Evolutionary conservation across 1,140 invertebrate species (phyloP).

Genomic region (Apolygus lucorum): DNA sequence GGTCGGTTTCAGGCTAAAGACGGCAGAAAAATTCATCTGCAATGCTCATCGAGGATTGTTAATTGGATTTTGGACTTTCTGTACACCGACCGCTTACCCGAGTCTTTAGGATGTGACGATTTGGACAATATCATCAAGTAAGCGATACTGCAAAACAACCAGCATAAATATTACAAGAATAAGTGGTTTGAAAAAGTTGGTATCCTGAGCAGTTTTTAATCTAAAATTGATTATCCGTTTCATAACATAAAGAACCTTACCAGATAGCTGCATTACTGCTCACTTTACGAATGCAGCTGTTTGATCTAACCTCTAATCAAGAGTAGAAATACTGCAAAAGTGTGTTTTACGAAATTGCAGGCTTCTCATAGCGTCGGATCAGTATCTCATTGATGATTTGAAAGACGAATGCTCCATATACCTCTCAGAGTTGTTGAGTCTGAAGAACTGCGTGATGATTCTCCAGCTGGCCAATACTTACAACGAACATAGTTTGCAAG

Average conservation of each 20-base stretch:
- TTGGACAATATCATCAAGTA: slow-evolving; percentile 17
- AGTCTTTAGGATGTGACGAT: slow-evolving; percentile 47
- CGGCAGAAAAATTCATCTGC: not conserved
- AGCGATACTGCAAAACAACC: too few relatives aligned
- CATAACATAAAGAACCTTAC: too few relatives aligned
- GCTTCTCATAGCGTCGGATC: slow-evolving; percentile 58
- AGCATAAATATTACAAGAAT: too few relatives aligned
- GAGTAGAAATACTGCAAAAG: too few relatives aligned
- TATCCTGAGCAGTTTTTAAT: too few relatives aligned
- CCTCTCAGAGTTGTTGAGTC: slow-evolving; percentile 48
- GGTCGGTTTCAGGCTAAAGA: not conserved
- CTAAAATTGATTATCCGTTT: too few relatives aligned
- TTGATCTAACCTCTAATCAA: too few relatives aligned
- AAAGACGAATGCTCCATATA: slow-evolving; percentile 57
- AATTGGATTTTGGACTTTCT: slow-evolving; percentile 44
- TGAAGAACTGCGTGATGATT: slow-evolving; percentile 60
- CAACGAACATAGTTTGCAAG: slow-evolving; percentile 56
- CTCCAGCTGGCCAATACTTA: slow-evolving; percentile 57
- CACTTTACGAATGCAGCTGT: too few relatives aligned
- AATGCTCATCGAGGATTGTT: not conserved
- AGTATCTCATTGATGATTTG: slow-evolving; percentile 53
- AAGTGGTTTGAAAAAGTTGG: too few relatives aligned
- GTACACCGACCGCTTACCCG: slow-evolving; percentile 52
- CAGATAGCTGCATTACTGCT: too few relatives aligned
- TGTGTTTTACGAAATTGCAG: too few relatives aligned